phyloP scores from a whole-genome alignment of 2,888 invertebrate genomes.

The Tethea ocularis region DNA sequence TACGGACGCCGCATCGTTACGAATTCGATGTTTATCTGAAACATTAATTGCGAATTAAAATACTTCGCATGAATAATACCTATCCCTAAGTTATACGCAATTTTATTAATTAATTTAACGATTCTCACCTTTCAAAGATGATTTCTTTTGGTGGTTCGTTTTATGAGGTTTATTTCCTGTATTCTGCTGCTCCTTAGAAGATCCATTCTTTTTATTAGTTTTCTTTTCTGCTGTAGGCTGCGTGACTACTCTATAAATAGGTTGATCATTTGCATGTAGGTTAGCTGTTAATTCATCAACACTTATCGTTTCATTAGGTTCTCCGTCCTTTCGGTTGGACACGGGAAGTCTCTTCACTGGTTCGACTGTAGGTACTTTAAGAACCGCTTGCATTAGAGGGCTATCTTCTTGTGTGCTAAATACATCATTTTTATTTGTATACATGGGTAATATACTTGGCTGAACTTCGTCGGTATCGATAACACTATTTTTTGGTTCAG shows the following conservation, averaged over 20 bases:
- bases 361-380: conserved; percentile 70
- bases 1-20: conserved; percentile 59
- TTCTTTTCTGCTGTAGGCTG: conserved; percentile 75
- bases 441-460: conserved; percentile 67
- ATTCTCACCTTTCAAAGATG: conserved; percentile 72
- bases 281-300: conserved; percentile 76
- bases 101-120: neutral
- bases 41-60: conserved; percentile 18
- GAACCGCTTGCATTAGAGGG: conserved; percentile 71
- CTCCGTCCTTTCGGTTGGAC: conserved; percentile 69
- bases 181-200: conserved; percentile 57
- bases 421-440: conserved; percentile 64
- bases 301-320: conserved; percentile 68
- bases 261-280: conserved; percentile 77
- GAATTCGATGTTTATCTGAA: conserved; percentile 73
- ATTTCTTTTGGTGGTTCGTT: conserved; percentile 74
- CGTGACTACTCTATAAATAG: conserved; percentile 76
- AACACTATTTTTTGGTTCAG: conserved; percentile 45
- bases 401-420: conserved; percentile 71
- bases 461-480: conserved; percentile 55
- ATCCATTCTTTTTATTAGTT: conserved; percentile 63
- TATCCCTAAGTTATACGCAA: no score
- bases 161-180: conserved; percentile 60
- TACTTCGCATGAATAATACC: neutral
- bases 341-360: conserved; percentile 61